A percentile compares a stretch with the other conserved stretches of the same genome.
Conservation (phyloP, 2,797 vertebrate species). For the Bradypus variegatus region DNA sequence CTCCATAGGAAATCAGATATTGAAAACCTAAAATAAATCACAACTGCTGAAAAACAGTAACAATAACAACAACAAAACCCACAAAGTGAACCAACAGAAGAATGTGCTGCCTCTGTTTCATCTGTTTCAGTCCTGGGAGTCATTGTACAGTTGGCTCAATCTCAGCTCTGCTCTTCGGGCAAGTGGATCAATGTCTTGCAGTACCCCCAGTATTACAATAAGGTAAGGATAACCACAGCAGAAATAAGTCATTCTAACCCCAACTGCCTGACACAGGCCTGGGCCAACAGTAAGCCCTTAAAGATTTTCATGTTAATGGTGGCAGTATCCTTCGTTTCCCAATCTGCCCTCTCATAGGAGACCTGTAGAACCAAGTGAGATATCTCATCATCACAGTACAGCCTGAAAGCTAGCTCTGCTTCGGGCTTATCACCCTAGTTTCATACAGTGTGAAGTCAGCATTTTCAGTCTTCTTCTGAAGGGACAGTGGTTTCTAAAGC, state of each 20-base stretch:
- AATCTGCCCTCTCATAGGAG: background rate
- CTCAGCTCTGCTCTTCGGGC: background rate
- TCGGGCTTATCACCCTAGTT: background rate
- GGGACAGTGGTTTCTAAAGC: background rate
- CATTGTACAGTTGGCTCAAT: background rate
- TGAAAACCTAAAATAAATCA: slow-evolving; percentile 11
- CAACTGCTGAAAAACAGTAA: background rate
- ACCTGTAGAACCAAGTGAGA: background rate
- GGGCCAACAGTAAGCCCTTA: background rate
- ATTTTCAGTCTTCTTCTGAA: background rate
- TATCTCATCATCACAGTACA: background rate
- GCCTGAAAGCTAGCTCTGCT: background rate
- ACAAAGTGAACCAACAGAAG: background rate
- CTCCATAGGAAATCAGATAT: background rate
- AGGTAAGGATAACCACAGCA: background rate
- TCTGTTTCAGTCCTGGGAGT: background rate
- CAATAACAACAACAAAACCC: no score
- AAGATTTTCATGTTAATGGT: background rate
- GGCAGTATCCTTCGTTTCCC: background rate
- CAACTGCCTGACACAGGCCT: background rate
- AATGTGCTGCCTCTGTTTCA: background rate
- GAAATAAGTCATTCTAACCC: background rate
- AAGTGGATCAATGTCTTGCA: background rate
- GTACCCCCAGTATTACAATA: background rate
- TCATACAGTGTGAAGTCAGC: background rate